phyloP scores from a whole-genome alignment of 2,888 invertebrate genomes.

The Hetaerina titia region DNA sequence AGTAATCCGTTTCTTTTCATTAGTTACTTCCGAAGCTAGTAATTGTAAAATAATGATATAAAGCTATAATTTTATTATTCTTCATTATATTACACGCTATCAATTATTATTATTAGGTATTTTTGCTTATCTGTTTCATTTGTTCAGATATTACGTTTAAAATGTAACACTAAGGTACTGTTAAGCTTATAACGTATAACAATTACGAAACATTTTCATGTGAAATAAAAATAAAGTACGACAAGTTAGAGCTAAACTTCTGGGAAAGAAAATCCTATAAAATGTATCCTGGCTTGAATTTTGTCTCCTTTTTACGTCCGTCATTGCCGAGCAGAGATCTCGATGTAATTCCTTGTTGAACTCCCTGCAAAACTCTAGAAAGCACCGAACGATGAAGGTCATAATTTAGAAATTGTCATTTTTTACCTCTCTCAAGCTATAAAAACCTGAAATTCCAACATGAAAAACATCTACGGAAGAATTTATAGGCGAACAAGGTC shows the following conservation, averaged over 20 bases:
- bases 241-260: neutral
- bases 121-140: too few species aligned
- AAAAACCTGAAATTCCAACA: neutral
- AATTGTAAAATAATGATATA: too few species aligned
- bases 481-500: neutral
- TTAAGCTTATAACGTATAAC: too few species aligned
- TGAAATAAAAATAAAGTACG: neutral
- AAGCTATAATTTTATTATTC: too few species aligned
- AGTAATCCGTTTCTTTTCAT: too few species aligned
- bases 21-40: too few species aligned
- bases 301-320: neutral
- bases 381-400: neutral
- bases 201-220: neutral
- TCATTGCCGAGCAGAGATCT: neutral
- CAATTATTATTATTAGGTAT: too few species aligned
- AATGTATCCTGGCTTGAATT: neutral
- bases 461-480: neutral
- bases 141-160: too few species aligned
- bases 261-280: neutral
- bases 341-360: neutral
- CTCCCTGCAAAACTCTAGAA: neutral
- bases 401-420: neutral
- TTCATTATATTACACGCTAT: too few species aligned
- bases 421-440: neutral
- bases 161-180: too few species aligned